A percentile compares a stretch with the other conserved stretches of the same genome.
phyloP scores from a whole-genome alignment of 2,888 invertebrate species.

The Chymomyza caudatula region DNA sequence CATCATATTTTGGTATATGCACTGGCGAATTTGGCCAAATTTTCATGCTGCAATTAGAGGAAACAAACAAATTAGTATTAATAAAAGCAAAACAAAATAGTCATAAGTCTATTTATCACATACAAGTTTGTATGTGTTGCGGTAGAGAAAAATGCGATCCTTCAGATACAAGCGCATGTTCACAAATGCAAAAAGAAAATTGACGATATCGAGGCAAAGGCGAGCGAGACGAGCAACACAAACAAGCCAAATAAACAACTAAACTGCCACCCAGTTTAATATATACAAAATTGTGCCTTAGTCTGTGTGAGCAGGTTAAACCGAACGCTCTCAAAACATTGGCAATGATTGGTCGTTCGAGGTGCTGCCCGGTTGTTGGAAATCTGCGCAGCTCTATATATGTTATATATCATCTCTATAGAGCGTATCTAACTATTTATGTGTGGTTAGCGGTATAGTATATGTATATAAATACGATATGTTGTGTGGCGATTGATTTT shows the following conservation, averaged over 20 bases:
- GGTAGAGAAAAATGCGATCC: conserved; percentile 50
- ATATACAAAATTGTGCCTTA: background rate
- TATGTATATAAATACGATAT: background rate
- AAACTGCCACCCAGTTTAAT: background rate
- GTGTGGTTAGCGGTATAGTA: no score
- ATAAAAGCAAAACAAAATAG: background rate
- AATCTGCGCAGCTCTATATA: background rate
- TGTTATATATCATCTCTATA: background rate
- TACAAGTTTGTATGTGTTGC: conserved; percentile 19
- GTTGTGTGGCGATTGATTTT: background rate
- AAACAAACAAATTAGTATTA: background rate
- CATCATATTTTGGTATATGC: conserved; percentile 78
- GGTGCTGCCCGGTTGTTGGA: no score
- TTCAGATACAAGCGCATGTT: conserved; percentile 66
- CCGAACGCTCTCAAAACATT: background rate
- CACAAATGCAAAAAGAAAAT: conserved; percentile 39
- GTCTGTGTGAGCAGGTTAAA: background rate
- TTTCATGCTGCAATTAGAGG: conserved; percentile 72
- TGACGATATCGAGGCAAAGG: background rate
- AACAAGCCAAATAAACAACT: background rate
- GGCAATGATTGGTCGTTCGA: background rate
- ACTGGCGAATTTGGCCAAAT: conserved; percentile 78
- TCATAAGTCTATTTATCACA: conserved; percentile 1
- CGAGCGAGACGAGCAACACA: background rate
- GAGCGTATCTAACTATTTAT: background rate